These are phyloP conservation scores for Carlito syrichta DNA, from an alignment of 2,113 vertebrate species.

Conservation along the genomic window DNA sequence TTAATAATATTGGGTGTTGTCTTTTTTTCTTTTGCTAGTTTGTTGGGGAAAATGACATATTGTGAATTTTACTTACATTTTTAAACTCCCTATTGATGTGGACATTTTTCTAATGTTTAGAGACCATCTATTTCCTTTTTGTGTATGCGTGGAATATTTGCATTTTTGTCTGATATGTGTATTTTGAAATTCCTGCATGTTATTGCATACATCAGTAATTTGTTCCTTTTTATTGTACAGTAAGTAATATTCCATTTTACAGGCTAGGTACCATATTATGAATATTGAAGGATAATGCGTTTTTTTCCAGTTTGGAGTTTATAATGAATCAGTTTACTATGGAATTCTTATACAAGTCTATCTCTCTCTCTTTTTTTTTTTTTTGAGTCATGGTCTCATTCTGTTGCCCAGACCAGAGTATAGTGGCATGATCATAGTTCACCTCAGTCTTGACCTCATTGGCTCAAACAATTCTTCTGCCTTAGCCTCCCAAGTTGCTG, in stretches of 20 bases:
- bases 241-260: neutral
- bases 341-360: neutral
- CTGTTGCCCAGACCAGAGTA: neutral
- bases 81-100: neutral
- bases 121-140: neutral
- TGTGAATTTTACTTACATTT: conserved; percentile 22
- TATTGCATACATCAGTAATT: neutral
- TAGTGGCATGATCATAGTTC: neutral
- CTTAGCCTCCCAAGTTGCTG: neutral
- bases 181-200: neutral
- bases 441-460: neutral
- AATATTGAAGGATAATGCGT: neutral
- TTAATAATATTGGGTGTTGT: neutral
- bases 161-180: neutral
- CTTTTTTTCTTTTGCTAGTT: conserved; percentile 9
- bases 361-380: neutral
- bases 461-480: neutral
- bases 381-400: neutral
- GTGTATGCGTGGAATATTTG: neutral
- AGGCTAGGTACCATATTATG: too few species aligned
- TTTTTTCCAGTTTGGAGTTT: neutral
- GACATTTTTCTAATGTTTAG: neutral
- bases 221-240: neutral
- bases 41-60: neutral
- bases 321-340: neutral